These are phyloP conservation scores for Pardalotus punctatus DNA, from an alignment of 2,113 vertebrate species.

Conservation along the genomic window DNA sequence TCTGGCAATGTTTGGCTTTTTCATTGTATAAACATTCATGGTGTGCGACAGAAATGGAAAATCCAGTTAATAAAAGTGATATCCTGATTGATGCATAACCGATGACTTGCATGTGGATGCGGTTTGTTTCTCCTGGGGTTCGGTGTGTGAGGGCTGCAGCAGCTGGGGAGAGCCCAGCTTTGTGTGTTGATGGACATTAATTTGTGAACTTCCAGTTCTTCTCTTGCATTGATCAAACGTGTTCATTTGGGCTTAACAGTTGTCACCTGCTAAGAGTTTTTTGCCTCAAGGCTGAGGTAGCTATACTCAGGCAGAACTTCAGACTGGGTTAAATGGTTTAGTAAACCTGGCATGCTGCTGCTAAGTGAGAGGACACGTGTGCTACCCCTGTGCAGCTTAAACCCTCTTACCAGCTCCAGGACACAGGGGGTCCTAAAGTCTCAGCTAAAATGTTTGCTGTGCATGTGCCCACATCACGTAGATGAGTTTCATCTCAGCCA, in stretches of 20 bases:
- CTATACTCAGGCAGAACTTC: neutral
- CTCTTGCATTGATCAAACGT: fast-evolving
- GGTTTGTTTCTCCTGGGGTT: neutral
- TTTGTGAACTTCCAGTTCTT: neutral
- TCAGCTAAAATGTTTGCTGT: neutral
- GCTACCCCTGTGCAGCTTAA: neutral
- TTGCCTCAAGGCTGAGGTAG: neutral
- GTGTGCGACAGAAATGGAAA: constrained; percentile 69
- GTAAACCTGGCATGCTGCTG: neutral
- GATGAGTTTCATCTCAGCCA: neutral
- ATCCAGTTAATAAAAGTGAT: constrained; percentile 74
- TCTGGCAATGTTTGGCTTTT: constrained; percentile 67
- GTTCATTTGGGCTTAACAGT: neutral
- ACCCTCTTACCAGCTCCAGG: neutral
- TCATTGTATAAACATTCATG: constrained; percentile 70
- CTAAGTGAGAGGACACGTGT: fast-evolving
- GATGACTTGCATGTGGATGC: neutral
- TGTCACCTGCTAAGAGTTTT: neutral
- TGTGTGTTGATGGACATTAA: fast-evolving
- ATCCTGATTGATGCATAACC: constrained; percentile 61
- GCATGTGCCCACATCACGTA: fast-evolving
- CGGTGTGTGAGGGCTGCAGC: neutral
- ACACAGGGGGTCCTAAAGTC: fast-evolving
- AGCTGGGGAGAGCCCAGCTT: neutral
- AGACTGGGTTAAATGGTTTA: neutral